Evolutionary conservation across 2,888 invertebrate species (phyloP), one percentile per base, ranked within the genome.

Genomic region (Ectemnius lituratus): DNA sequence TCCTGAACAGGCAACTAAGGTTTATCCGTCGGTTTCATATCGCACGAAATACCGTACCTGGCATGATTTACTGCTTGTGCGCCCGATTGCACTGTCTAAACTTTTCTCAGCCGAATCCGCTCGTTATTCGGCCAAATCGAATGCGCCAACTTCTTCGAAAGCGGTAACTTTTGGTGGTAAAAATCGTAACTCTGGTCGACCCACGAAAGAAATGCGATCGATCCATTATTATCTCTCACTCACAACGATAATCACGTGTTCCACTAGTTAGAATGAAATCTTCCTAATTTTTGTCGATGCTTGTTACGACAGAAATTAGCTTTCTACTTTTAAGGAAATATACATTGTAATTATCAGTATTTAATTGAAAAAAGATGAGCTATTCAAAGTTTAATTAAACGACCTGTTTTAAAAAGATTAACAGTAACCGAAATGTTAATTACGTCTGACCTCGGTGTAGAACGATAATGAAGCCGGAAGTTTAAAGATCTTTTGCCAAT

Each of bases 51-150:
- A n/a, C 16, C 49, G 47, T 20, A 57, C 47, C 23, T 14, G 13
- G 18, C 60, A 68, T 73, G 73, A 73, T 69, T 73, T 73, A 73
- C 52, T 68, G 37, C 52, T 27, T 13, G 64, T 60, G 68, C 64
- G 59, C 64, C 59, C 56, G 65, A 61, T 65, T 47, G 37, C 60
- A 28, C 60, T 23, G 56, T 47, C 46, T 23, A 57, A 70, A 73
- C 63, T 73, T 73, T 73, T 68, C 23, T 56, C 56, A 11, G 8
- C 61, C 8, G 57, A 23, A 67, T 66, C 65, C 66, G n/a, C 45
- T 11, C 37, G 37, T 37, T 37, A 37, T 37, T 37, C 23, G n/a
- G 62, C 14, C 14, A 59, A 49, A 72, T 72, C 72, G 63, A 63
- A 63, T 70, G 52, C 70, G 46, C 58, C 56, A 60, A 65, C 57